Evolutionary conservation across 1,140 invertebrate genomes (phyloP), one percentile per base, ranked within the genome.

Genomic region (Trachymyrmex cornetzi): DNA sequence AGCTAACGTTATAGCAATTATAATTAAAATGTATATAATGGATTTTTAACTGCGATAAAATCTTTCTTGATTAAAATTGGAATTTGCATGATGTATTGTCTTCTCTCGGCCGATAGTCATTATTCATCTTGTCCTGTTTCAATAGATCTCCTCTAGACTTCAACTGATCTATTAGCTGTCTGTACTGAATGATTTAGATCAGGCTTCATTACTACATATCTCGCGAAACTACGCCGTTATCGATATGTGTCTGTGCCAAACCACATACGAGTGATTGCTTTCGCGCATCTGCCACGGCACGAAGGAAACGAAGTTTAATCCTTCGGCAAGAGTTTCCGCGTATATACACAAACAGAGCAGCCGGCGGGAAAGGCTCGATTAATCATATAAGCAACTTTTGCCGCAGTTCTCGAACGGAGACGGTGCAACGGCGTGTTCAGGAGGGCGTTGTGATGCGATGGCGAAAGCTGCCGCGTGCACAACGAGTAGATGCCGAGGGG

Each of bases 341-440:
- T 24, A 55, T 69, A 81, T 69, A 55, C 30, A 81, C 30, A 71
- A 64, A 80, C 24, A 69, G 38, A 81, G 38, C 64, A 55, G 64
- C 48, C 30, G 3, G 34, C 14, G 48, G 27, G 89, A 88, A 77
- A 88, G 87, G 34, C 86, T 89, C 90, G 86, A 91, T 91, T 91
- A 91, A 91, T 91, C 90, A 91, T 91, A 91, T 84, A 63, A 86
- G 81, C 88, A 91, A 91, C 90, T 91, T 88, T 88, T 86, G 81
- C 72, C 66, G 82, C 59, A 75, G 90, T 74, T 72, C 79, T 66
- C 55, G 72, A 81, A 89, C 79, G 84, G 84, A 67, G 74, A 89
- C 55, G 44, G 61, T 30, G 63, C n/a, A 34, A 84, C 55, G 44
- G 44, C 48, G 61, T 30, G 50, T 59, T 82, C 34, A 9, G 22